Percentiles rank a stretch among this genome's conserved stretches.
phyloP scores from a whole-genome alignment of 1,140 invertebrate genomes.

The Drosophila subpulchrella region DNA sequence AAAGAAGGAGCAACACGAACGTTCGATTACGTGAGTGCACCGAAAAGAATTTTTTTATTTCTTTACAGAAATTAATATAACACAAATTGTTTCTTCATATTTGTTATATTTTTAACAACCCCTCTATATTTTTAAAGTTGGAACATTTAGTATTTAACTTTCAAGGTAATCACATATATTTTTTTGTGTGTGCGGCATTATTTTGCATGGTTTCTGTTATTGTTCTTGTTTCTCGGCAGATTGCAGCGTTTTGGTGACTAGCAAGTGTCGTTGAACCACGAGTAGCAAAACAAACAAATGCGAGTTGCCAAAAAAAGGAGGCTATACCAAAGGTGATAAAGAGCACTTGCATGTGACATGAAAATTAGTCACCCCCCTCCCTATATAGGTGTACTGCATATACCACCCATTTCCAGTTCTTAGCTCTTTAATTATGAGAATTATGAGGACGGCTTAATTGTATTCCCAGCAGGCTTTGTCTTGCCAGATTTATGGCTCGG shows the following conservation, averaged over 20 bases:
- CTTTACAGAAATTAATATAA: background rate
- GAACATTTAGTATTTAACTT: background rate
- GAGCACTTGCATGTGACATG: constrained; percentile 25
- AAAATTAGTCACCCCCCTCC: constrained; percentile 6
- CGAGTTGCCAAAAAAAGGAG: constrained; percentile 6
- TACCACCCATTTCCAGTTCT: background rate
- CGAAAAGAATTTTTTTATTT: background rate
- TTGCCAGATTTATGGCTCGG: constrained; percentile 3
- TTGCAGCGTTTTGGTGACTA: constrained; percentile 14
- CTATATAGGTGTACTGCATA: background rate
- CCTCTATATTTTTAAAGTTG: background rate
- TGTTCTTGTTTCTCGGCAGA: constrained; percentile 15
- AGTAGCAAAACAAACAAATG: constrained; percentile 22
- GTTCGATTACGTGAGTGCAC: constrained; percentile 30
- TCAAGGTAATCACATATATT: background rate
- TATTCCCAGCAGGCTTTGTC: constrained; percentile 1
- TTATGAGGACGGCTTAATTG: background rate
- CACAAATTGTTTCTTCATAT: background rate
- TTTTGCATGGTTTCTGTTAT: background rate
- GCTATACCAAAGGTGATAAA: constrained; percentile 13
- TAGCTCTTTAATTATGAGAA: background rate
- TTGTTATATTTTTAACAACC: background rate
- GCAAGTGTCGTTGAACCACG: constrained; percentile 43
- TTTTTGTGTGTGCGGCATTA: background rate
- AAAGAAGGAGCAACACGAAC: constrained; percentile 14